Evolutionary conservation across 2,888 invertebrate species (phyloP), one percentile per base, ranked within the genome.

Genomic region (Idaea biselata): DNA sequence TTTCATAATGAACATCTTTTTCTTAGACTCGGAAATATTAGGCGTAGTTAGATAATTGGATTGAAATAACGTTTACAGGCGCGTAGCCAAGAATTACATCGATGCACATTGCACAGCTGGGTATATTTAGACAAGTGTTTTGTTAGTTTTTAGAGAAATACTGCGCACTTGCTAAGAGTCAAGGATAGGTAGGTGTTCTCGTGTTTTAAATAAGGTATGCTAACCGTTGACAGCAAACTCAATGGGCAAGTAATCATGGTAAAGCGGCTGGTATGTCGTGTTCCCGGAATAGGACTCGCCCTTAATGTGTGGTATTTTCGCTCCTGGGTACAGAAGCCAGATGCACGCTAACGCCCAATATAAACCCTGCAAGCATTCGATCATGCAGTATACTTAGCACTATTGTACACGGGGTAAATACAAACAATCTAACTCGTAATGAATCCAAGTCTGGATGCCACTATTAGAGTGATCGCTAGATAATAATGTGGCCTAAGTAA

Each of bases 341-440:
- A 95, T 95, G 80, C 95, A 95, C 31, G 95, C 95, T 65, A 95
- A 83, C 8, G 96, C 95, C 96, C 96, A 96, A 78, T 94, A 95
- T 68, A 96, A 86, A 65, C 96, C 96, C 96, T 96, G 83, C 17
- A 63, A 61, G 68, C 33, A 64, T 59, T 58, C 6, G 14, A 18
- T 60, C 18, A 56, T 55, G 55, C 16, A 55, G 55, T 55, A n/a
- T 55, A n/a, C n/a, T n/a, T n/a, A n/a, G n/a, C n/a, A n/a, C n/a
- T n/a, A n/a, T 6, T 56, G 11, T 56, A 56, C 14, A 18, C 16
- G 6, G 6, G 16, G 11, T 56, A 55, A 55, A 16, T 32, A 11
- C 32, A 32, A 32, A 32, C 32, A 32, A 8, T 32, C 32, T 6
- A 44, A 8, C 11, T 44, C 44, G 11, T 44, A 32, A n/a, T n/a